Base-by-base conservation (phyloP, 2,797 vertebrate species). In the Anguilla pacifica region DNA sequence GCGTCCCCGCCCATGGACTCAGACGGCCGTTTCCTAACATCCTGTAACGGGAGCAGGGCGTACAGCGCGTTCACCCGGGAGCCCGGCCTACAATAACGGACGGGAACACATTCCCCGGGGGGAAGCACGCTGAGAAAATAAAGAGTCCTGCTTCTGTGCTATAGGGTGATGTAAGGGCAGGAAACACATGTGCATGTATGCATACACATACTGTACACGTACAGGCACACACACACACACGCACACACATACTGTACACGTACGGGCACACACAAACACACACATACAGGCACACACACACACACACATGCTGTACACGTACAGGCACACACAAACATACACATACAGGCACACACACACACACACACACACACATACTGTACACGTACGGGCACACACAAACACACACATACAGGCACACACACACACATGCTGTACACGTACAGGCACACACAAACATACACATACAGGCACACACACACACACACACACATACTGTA, bases 241-340 rank as follows among this genome's bases (percentile, higher is more conserved):
- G 87, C 83, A 83, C 61, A 86, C 84, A 87, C 67, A 86, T 51
- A 79, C 83, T 82, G 77, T 51, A 79, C 83, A 87, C 67, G 35
- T 59, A 70, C 86, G 70, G 4, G 10, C 25, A 74, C 6, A 13
- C 61, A 83, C 77, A 86, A 77, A 87, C 82, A 86, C 51, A 77
- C 83, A 87, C 51, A 61, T 39, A 55, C 86, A 85, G 4, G 10
- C 25, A 83, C 6, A 22, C 39, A 74, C 70, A 35, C 28, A 90
- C 92, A 67, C 64, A 57, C 28, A 83, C 22, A 83, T 17, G 49
- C n/a, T 39, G 0, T 3, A 39, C 39, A 39, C 39, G 39, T 39
- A 10, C 67, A 7, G 0, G 89, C 92, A 67, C 70, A 61, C 79
- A 90, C 39, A 39, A 0, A 15, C 28, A 39, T 3, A 49, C 25